Evolutionary conservation across 92 coral and sea anemone genomes (phyloP).

Genomic region (Paramuricea clavata): DNA sequence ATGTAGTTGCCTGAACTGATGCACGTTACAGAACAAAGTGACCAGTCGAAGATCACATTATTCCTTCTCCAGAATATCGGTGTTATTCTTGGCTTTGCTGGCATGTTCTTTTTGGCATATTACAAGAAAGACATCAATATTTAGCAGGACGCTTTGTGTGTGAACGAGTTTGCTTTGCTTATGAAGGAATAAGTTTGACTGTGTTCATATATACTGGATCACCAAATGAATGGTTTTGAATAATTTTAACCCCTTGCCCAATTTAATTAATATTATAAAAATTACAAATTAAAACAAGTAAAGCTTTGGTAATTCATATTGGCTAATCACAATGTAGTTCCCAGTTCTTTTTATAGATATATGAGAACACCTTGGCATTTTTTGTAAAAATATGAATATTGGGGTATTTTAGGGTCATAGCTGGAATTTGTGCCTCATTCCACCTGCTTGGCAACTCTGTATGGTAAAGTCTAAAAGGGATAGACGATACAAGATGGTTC

Average conservation of each 20-base stretch:
- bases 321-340: neutral
- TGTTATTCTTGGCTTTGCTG: slow-evolving; percentile 75
- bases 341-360: neutral
- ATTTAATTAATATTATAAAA: too few species aligned
- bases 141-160: neutral
- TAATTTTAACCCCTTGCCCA: too few species aligned
- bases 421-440: neutral
- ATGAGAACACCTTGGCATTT: neutral
- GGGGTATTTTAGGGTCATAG: too few species aligned
- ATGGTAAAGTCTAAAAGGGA: too few species aligned
- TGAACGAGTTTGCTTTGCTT: neutral
- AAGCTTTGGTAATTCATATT: neutral
- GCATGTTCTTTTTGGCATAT: slow-evolving; percentile 85
- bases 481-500: too few species aligned
- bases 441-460: too few species aligned
- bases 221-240: too few species aligned
- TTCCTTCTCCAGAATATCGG: slow-evolving; percentile 83
- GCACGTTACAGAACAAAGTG: slow-evolving; percentile 89
- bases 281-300: too few species aligned
- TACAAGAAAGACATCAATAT: slow-evolving; percentile 77
- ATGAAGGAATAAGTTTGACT: neutral
- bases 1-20: slow-evolving; percentile 93
- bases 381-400: neutral
- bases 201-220: neutral
- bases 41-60: slow-evolving; percentile 60